phyloP scores from a whole-genome alignment of 2,113 vertebrate genomes.

The Pantherophis guttatus region DNA sequence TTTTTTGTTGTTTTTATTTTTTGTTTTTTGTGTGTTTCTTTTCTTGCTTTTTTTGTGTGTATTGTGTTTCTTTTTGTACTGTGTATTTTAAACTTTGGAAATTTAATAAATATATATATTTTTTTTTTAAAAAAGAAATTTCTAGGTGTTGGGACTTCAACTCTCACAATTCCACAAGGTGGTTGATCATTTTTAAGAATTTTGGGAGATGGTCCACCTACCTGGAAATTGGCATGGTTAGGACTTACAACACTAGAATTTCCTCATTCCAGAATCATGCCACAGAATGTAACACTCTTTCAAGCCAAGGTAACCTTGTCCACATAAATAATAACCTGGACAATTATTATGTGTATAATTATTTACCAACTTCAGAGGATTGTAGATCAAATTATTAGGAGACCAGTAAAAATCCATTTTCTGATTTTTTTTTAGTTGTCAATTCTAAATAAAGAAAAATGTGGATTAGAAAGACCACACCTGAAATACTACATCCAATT shows the following conservation, averaged over 20 bases:
- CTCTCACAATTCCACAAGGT: background rate
- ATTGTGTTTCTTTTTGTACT: too few relatives aligned
- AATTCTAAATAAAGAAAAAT: background rate
- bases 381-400: background rate
- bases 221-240: background rate
- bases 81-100: too few relatives aligned
- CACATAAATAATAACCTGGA: too few relatives aligned
- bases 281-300: background rate
- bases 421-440: background rate
- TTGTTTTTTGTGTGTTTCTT: too few relatives aligned
- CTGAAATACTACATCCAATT: background rate
- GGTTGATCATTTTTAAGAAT: background rate
- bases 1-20: too few relatives aligned
- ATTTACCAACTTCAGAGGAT: background rate
- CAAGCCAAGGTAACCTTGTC: background rate
- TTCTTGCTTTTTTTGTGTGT: too few relatives aligned
- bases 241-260: background rate
- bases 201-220: background rate
- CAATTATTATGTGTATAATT: background rate
- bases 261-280: background rate
- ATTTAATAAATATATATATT: too few relatives aligned
- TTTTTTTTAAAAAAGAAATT: background rate
- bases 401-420: background rate
- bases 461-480: background rate
- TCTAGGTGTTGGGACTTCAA: background rate